These are phyloP conservation scores for Melanocharis versteri DNA, from an alignment of 2,113 vertebrate genomes.

Conservation along the genomic window DNA sequence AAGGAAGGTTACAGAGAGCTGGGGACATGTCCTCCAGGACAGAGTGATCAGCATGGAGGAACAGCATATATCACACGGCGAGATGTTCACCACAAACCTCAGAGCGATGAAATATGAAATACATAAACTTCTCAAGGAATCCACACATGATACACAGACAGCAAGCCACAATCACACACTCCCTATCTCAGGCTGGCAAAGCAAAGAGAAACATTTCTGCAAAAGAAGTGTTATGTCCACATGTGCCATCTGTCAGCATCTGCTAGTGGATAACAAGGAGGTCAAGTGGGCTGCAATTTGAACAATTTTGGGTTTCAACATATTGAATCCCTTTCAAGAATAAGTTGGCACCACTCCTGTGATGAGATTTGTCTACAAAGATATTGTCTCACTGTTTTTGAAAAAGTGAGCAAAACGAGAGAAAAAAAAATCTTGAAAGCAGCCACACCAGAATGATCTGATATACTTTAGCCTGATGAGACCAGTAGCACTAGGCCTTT, in stretches of 20 bases:
- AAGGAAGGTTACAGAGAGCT: neutral
- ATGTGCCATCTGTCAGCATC: neutral
- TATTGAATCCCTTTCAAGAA: neutral
- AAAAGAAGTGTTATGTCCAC: neutral
- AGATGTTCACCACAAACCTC: neutral
- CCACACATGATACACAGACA: neutral
- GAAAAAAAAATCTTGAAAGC: neutral
- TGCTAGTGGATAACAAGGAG: neutral
- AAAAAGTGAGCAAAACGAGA: neutral
- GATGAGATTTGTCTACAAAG: neutral
- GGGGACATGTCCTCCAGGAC: neutral
- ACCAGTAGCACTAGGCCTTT: neutral
- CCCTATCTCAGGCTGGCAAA: conserved; percentile 7
- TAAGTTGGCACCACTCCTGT: neutral
- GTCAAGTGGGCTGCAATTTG: neutral
- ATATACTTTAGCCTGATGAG: neutral
- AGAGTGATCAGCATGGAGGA: neutral
- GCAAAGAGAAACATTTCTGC: conserved; percentile 6
- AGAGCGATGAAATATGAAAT: neutral
- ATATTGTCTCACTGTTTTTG: neutral
- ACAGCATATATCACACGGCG: neutral
- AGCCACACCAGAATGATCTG: neutral
- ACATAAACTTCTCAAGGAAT: neutral
- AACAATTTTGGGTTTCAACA: neutral
- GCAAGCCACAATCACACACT: neutral